Percentiles rank a stretch among this genome's conserved stretches.
phyloP scores from a whole-genome alignment of 2,888 invertebrate species.

The Drosophila bunnanda region DNA sequence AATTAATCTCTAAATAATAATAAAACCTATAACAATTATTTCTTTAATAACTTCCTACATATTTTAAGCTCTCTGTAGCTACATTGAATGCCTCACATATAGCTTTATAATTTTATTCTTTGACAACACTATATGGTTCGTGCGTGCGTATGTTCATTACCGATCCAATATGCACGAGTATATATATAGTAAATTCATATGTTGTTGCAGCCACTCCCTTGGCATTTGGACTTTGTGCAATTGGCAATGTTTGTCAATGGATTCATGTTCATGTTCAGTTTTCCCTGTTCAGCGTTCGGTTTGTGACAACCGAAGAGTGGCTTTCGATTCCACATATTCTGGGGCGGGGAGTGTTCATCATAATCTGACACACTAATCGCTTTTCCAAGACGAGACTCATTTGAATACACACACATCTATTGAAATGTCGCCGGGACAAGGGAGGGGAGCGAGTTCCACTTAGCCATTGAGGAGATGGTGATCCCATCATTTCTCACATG shows the following conservation, averaged over 20 bases:
- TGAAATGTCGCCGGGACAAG: conserved; percentile 23
- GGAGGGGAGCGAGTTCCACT: conserved; percentile 1
- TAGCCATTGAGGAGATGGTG: conserved; percentile 11
- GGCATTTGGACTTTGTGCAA: conserved; percentile 41
- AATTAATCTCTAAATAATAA: not conserved
- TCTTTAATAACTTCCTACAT: not conserved
- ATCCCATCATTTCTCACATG: conserved; percentile 46
- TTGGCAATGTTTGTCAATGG: conserved; percentile 58
- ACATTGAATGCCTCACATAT: not conserved
- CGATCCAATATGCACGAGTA: conserved; percentile 58
- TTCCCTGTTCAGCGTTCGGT: conserved; percentile 48
- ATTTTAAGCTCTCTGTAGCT: too few relatives aligned
- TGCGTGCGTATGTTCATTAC: conserved; percentile 47
- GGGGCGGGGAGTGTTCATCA: conserved; percentile 17
- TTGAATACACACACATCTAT: conserved; percentile 39
- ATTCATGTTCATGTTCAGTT: conserved; percentile 65
- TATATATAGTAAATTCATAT: conserved; percentile 24
- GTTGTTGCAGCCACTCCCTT: conserved; percentile 52
- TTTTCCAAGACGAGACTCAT: conserved; percentile 17
- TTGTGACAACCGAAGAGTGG: conserved; percentile 68
- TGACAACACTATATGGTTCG: not conserved
- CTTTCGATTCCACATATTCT: conserved; percentile 27
- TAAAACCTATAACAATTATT: not conserved
- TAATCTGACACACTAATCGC: conserved; percentile 42
- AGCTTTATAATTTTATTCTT: not conserved